Evolutionary conservation across 1,140 invertebrate genomes (phyloP).

Genomic region (Callitettix versicolor): DNA sequence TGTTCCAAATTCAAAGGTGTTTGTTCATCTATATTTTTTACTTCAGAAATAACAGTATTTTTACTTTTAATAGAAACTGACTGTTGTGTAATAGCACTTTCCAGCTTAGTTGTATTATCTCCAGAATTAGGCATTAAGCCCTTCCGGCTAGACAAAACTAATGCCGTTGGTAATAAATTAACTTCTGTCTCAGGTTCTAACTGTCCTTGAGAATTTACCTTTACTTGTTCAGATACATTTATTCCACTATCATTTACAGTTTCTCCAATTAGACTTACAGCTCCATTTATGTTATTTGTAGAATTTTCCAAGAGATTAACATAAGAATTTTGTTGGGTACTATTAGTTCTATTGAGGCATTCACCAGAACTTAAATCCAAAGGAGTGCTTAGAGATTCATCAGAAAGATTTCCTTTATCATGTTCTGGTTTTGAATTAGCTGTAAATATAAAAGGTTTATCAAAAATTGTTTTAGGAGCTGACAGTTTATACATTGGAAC

Average conservation of each 20-base stretch:
- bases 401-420: background rate
- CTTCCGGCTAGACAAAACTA: no score
- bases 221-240: background rate
- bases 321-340: background rate
- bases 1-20: no score
- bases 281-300: background rate
- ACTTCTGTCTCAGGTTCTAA: background rate
- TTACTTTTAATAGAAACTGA: no score
- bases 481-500: no score
- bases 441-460: background rate
- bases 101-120: no score
- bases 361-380: constrained; percentile 6
- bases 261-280: background rate
- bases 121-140: no score
- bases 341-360: background rate
- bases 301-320: background rate
- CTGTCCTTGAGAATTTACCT: background rate
- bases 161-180: no score
- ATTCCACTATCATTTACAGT: background rate
- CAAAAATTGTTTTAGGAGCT: no score
- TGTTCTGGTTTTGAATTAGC: background rate
- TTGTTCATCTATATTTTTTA: no score
- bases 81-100: no score
- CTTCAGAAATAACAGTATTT: no score
- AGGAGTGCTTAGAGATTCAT: constrained; percentile 1